These are phyloP conservation scores for Hydropotes inermis DNA, from an alignment of 2,113 vertebrate genomes.

Conservation along the genomic window DNA sequence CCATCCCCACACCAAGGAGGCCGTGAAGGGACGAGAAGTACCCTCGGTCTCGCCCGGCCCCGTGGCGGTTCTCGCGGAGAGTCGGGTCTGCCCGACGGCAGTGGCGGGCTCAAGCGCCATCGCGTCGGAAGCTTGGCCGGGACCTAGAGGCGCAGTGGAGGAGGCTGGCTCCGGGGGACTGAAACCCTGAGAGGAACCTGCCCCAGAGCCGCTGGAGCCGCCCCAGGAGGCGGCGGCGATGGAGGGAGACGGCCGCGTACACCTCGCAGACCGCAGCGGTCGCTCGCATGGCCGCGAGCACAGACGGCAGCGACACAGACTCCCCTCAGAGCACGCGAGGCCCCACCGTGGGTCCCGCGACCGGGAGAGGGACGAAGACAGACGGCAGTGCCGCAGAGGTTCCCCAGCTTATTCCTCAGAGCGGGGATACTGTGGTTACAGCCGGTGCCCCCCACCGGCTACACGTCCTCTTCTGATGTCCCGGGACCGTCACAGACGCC, in stretches of 20 bases:
- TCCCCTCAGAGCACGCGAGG: constrained; percentile 55
- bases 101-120: constrained; percentile 86
- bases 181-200: constrained; percentile 49
- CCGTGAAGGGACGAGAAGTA: constrained; percentile 87
- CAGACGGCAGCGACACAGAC: constrained; percentile 65
- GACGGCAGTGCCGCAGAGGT: constrained; percentile 57
- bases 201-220: constrained; percentile 72
- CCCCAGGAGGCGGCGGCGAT: constrained; percentile 77
- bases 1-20: constrained; percentile 76
- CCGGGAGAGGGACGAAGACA: constrained; percentile 44
- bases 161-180: constrained; percentile 86
- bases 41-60: constrained; percentile 88
- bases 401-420: constrained; percentile 69
- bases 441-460: constrained; percentile 77
- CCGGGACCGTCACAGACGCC: constrained; percentile 11
- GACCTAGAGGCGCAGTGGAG: constrained; percentile 90
- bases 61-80: constrained; percentile 89
- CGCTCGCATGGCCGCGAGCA: constrained; percentile 46
- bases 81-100: constrained; percentile 88
- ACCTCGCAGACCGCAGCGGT: constrained; percentile 76
- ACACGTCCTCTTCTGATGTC: constrained; percentile 72
- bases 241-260: constrained; percentile 74
- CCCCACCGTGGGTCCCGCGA: background rate
- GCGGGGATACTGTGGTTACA: constrained; percentile 70
- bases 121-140: constrained; percentile 83